Evolutionary conservation across 2,797 vertebrate genomes (phyloP), one percentile per base, ranked within the genome.

Genomic region (Selene dorsalis): DNA sequence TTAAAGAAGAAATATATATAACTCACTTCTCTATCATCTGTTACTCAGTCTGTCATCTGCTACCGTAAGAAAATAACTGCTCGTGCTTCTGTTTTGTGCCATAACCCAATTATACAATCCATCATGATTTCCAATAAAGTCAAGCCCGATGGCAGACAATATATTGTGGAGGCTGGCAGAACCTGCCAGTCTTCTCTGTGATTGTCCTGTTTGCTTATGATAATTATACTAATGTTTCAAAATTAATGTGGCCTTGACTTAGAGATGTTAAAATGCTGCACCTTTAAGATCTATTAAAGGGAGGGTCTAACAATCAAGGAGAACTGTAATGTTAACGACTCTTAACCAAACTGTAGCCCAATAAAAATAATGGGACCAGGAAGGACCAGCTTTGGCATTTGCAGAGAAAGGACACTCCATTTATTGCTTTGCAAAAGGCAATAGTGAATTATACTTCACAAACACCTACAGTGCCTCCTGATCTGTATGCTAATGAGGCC

Each of bases 401-500:
- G 50, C n/a, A 64, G 38, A 61, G 50, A 80, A 82, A 83, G 76
- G 45, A 61, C 55, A 63, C 17, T 85, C 16, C 10, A 59, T 86
- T 84, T 84, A 82, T 69, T 56, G 72, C 70, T 74, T 75, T 74
- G 68, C 45, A 75, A 72, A 77, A 76, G 69, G 70, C 65, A 80
- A 73, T 11, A 38, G 52, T 79, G 56, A 84, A 84, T 82, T 79
- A 75, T 75, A 85, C 55, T 82, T 79, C 64, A 83, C 78, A 84
- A 84, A 88, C 82, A 85, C 75, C 85, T 88, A 80, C 69, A 82
- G 75, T 64, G 70, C 55, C 73, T 82, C 68, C 72, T 88, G 83
- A 86, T 88, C 69, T 87, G 79, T 87, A 88, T 90, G 78, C 76
- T 87, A 86, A 92, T 85, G 82, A 86, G 65, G 43, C 45, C 64